Evolutionary conservation across 2,113 vertebrate genomes (phyloP), one percentile per base, ranked within the genome.

Genomic region (Crocuta crocuta): DNA sequence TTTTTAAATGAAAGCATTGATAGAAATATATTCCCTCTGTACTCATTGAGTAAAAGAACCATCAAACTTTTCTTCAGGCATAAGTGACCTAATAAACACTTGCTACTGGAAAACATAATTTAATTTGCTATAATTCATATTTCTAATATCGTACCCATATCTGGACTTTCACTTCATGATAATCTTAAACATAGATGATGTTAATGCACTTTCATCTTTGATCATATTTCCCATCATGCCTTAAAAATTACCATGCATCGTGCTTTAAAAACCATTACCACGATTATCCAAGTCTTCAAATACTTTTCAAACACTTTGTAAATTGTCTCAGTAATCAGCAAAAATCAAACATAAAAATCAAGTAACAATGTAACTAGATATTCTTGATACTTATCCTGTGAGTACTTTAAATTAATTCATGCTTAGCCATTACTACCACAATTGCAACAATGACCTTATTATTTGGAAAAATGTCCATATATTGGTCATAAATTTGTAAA

Each of bases 311-410:
- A 79, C 74, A 71, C 4, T 73, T 94, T 21, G 11, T 48, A 61
- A 63, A 48, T 1, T 81, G 26, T 13, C 76, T 89, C 1, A 76
- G 24, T 80, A 93, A 76, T 68, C n/a, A 87, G 33, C 24, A 89
- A 95, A 83, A 83, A 23, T 80, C 19, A 96, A 81, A 91, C 48
- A 61, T 39, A 90, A 95, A 94, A 84, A 70, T 88, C 7, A 91
- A 79, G 43, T 85, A 78, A 86, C n/a, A 35, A 28, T 53, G 9
- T 85, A 10, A 71, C n/a, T 94, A 7, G 2, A 45, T 95, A 13
- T 96, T 86, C 24, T 2, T 83, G 16, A 28, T 81, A 68, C 43
- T 8, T 68, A 61, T 39, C 5, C 6, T 92, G 31, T 83, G 23
- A 65, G 3, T 58, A 86, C 53, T 78, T 89, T 39, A 33, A 93